Base-by-base conservation (phyloP, 1,140 invertebrate genomes). In the Drosophila micromelanica region DNA sequence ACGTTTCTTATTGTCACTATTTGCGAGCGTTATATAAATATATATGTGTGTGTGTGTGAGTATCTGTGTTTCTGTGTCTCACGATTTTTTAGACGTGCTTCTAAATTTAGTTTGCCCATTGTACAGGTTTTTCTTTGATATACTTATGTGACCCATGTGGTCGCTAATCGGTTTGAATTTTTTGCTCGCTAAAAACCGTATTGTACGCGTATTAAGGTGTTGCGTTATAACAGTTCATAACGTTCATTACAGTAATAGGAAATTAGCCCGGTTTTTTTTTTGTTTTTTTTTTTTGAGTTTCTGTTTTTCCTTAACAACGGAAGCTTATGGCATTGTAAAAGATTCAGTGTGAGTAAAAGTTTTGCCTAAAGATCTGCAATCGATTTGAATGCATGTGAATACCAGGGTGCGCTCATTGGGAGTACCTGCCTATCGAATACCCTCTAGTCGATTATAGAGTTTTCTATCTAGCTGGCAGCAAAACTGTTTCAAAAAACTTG, bases 181-280 rank as follows among this genome's bases (percentile, higher is more conserved):
- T 57, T 30, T 46, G 37, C 55, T 27, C 40, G 60, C 35, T 40
- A 64, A 63, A 65, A 56, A 42, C 35, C 37, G 11, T 42, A 46
- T 43, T 15, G 27, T 55, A 37, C 32, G 40, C 49, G 42, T 20
- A 64, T 71, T 71, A 64, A 69, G 59, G 59, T 82, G 71, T 79
- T 86, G 57, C 64, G 67, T 65, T 75, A 64, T 63, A 55, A 48
- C 71, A 76, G 82, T 86, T 87, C 68, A 82, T 87, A 78, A 82
- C 78, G 67, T 63, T 60, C 51, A 82, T 86, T 81, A 78, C 71
- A 70, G 71, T 81, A 81, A 78, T 87, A 82, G 72, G 82, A 86
- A 86, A 86, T 86, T 87, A 86, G 70, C 84, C 78, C 72, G 82
- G 82, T 87, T 86, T 86, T 76, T 17, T n/a, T 20, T 8, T 49